Evolutionary conservation across 1,140 invertebrate species (phyloP).

Genomic region (Rhopalosiphum padi): DNA sequence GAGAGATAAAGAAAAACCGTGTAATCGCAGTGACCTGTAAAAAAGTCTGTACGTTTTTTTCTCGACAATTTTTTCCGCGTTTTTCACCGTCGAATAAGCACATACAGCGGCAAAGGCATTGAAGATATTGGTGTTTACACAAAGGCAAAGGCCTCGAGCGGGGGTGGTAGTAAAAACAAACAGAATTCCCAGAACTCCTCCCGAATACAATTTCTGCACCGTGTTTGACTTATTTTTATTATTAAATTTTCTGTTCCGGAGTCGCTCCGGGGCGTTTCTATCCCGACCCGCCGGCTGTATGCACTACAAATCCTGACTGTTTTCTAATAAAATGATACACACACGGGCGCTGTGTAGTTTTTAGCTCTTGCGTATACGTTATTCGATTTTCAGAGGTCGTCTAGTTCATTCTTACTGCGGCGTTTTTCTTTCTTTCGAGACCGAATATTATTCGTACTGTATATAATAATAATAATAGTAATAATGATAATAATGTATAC

Average conservation of each 20-base stretch:
- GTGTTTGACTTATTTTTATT: constrained; percentile 57
- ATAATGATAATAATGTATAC: constrained; percentile 42
- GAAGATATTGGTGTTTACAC: constrained; percentile 54
- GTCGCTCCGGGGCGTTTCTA: constrained; percentile 26
- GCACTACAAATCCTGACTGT: constrained; percentile 33
- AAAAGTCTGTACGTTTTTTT: constrained; percentile 34
- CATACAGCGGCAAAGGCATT: constrained; percentile 34
- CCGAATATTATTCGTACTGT: constrained; percentile 39
- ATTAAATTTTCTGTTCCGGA: constrained; percentile 53
- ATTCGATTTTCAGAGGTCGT: constrained; percentile 46
- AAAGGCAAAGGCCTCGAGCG: constrained; percentile 41
- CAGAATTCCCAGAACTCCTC: constrained; percentile 47
- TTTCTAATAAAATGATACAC: constrained; percentile 46
- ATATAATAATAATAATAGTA: constrained; percentile 23
- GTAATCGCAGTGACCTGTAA: constrained; percentile 54
- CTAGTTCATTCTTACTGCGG: not conserved
- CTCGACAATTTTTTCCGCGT: constrained; percentile 48
- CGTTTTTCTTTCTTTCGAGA: not conserved
- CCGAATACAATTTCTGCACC: constrained; percentile 51
- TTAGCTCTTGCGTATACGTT: not conserved
- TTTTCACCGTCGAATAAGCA: constrained; percentile 45
- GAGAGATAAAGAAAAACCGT: not conserved
- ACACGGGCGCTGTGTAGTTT: constrained; percentile 2
- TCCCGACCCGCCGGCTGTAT: constrained; percentile 20
- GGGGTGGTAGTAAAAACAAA: constrained; percentile 39